phyloP scores from a whole-genome alignment of 2,888 invertebrate species.

The Caradrina clavipalpis region DNA sequence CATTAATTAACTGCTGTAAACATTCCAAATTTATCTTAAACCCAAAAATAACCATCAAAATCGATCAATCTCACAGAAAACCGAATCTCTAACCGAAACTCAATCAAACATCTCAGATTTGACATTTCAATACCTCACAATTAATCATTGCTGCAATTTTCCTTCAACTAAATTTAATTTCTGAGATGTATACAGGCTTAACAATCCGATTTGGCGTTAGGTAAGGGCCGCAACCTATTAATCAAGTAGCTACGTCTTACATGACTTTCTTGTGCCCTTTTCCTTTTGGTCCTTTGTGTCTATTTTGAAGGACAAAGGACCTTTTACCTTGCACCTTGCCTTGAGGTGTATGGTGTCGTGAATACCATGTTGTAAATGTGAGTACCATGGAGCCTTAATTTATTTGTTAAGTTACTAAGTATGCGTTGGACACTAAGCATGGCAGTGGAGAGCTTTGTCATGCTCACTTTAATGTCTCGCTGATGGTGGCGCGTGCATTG shows the following conservation, averaged over 20 bases:
- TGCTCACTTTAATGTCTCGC: too few species aligned
- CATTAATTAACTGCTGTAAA: background rate
- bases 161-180: constrained; percentile 33
- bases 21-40: background rate
- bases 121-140: constrained; percentile 37
- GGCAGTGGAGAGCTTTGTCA: too few species aligned
- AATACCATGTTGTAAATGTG: too few species aligned
- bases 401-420: too few species aligned
- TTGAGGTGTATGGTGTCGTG: constrained; percentile 54
- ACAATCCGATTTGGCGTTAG: constrained; percentile 20
- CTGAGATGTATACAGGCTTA: constrained; percentile 14
- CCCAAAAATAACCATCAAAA: background rate
- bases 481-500: too few species aligned
- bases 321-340: constrained; percentile 49
- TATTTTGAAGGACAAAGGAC: constrained; percentile 43
- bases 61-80: constrained; percentile 6
- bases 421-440: too few species aligned
- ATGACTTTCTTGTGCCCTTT: constrained; percentile 37
- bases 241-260: constrained; percentile 42
- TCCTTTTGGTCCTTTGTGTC: constrained; percentile 23
- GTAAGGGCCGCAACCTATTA: constrained; percentile 24
- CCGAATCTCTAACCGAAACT: constrained; percentile 16
- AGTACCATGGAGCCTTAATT: too few species aligned
- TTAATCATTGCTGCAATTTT: constrained; percentile 51
- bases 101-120: constrained; percentile 30